Evolutionary conservation across 2,888 invertebrate genomes (phyloP).

Genomic region (Metellina segmentata): DNA sequence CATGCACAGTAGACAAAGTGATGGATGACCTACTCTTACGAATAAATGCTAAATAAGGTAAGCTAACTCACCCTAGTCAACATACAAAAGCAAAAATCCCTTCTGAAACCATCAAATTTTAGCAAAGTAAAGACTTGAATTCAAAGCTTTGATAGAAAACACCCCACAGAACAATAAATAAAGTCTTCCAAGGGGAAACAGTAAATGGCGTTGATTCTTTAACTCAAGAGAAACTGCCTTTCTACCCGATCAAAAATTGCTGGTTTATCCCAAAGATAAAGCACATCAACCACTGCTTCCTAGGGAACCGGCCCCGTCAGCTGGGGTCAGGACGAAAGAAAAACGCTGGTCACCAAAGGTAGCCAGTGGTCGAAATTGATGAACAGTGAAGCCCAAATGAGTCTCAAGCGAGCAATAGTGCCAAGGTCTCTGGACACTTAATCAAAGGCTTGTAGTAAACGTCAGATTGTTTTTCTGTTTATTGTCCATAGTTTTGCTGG

Average conservation of each 20-base stretch:
- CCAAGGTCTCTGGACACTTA: conserved; percentile 47
- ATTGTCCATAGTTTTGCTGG: conserved; percentile 17
- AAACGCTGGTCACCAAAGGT: conserved; percentile 43
- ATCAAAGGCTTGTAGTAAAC: conserved; percentile 49
- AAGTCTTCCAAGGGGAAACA: no score
- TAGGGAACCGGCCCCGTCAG: neutral
- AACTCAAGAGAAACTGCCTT: neutral
- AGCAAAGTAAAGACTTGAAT: no score
- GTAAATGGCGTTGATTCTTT: no score
- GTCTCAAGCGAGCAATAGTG: conserved; percentile 52
- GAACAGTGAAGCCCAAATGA: conserved; percentile 61
- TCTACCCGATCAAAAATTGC: neutral
- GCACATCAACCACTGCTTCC: neutral
- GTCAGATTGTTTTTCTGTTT: conserved; percentile 36
- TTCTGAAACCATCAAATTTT: no score
- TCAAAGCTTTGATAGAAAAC: no score
- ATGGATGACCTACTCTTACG: no score
- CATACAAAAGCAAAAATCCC: no score
- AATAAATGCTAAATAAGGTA: no score
- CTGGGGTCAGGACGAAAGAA: conserved; percentile 33
- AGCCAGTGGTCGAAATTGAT: conserved; percentile 55
- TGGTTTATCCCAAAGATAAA: neutral
- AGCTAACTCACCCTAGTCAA: no score
- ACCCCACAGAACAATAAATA: no score
- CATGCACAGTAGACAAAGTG: no score